Evolutionary conservation across 2,113 vertebrate species (phyloP), one percentile per base, ranked within the genome.

Genomic region (Meles meles): DNA sequence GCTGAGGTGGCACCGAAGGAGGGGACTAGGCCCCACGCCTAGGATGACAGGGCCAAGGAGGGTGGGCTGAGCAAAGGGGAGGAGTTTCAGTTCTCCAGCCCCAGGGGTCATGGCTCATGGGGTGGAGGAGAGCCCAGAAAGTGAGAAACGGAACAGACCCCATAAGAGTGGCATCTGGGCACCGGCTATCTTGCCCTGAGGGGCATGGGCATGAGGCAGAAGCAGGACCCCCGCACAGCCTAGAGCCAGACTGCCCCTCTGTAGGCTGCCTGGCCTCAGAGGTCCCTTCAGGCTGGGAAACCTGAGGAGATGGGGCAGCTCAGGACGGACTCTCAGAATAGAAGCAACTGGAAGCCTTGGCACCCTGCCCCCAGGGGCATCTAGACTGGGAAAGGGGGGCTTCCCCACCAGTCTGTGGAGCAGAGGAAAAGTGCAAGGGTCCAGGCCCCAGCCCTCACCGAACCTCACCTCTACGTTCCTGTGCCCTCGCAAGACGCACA

Each of bases 241-340:
- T 34, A 15, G 18, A 57, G 27, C 74, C 14, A 7, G 29, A 37
- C 29, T 34, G 71, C 5, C 57, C n/a, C 37, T 20, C 4, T 11
- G 47, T 76, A 81, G 81, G 13, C 31, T 84, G 81, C 29, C 72
- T 0, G 1, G 83, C 80, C 57, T 61, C 79, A 87, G 92, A 80
- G 79, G 49, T 81, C 61, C 87, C 88, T 79, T 61, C 27, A 23
- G 90, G 82, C 65, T 93, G 67, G 63, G 93, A 87, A 95, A 90
- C 81, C 88, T 84, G 95, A 97, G 89, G 59, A 89, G 79, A 65
- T 5, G 7, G 57, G n/a, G 69, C 42, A 47, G 67, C 55, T 96
- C 72, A 86, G 79, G 83, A 74, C 15, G 14, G 63, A 49, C n/a
- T 77, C 97, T 87, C 87, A 82, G 83, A 87, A 96, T n/a, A 97